Conservation (phyloP, 1,140 invertebrate species). For the Diorhabda carinulata region DNA sequence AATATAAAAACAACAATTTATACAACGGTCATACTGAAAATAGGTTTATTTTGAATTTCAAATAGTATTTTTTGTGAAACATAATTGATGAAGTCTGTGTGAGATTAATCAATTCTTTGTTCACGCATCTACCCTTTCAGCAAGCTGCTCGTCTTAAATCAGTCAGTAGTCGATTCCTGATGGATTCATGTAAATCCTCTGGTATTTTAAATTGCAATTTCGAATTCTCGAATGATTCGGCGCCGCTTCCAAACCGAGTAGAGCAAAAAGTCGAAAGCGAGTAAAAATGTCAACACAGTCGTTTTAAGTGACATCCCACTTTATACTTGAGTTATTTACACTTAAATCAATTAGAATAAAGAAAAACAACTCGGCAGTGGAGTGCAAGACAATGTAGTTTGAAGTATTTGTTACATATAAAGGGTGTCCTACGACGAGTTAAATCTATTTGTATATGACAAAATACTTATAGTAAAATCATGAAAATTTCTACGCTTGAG, state of each 20-base stretch:
- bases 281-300: not conserved
- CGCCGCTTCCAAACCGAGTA: not conserved
- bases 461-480: too few species aligned
- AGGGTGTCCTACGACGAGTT: too few species aligned
- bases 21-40: too few species aligned
- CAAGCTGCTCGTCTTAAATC: not conserved
- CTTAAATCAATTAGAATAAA: conserved; percentile 3
- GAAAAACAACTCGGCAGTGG: not conserved
- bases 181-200: conserved; percentile 2
- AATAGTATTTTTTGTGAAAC: too few species aligned
- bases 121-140: not conserved
- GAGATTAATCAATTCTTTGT: not conserved
- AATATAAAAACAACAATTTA: too few species aligned
- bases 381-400: not conserved
- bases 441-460: too few species aligned
- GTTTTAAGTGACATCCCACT: not conserved
- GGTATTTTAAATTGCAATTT: not conserved
- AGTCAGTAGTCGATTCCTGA: conserved; percentile 1
- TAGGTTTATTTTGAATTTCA: too few species aligned
- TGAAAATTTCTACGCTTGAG: too few species aligned
- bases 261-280: not conserved
- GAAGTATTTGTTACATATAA: too few species aligned
- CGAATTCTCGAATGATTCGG: not conserved
- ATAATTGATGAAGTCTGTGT: too few species aligned
- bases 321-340: not conserved